Evolutionary conservation across 2,113 vertebrate genomes (phyloP).

Genomic region (Otus sunia): DNA sequence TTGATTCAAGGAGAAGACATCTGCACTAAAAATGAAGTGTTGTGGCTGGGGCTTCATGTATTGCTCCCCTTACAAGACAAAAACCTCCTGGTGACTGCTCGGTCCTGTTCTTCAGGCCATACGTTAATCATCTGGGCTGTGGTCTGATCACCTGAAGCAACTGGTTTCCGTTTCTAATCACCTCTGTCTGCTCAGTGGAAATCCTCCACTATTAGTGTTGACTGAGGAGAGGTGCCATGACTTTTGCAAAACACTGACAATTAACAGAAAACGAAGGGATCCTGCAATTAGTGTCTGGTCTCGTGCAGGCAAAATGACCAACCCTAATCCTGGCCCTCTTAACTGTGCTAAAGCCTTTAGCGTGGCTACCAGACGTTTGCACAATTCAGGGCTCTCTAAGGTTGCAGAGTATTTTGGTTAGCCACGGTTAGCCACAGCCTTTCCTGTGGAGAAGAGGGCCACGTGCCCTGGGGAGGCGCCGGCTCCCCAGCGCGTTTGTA

Average conservation of each 20-base stretch:
- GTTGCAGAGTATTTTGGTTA: not conserved
- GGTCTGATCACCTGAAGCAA: not conserved
- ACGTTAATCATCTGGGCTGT: not conserved
- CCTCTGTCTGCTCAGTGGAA: not conserved
- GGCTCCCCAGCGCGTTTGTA: not conserved
- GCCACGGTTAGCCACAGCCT: not conserved
- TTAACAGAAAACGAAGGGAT: not conserved
- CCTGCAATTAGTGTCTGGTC: not conserved
- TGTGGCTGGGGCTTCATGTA: not conserved
- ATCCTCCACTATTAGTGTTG: not conserved
- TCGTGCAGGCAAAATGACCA: not conserved
- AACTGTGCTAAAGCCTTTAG: not conserved
- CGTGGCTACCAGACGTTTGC: rapidly evolving
- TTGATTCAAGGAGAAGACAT: not conserved
- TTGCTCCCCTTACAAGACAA: not conserved
- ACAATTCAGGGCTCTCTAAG: not conserved
- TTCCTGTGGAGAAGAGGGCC: not conserved
- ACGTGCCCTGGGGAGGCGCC: not conserved
- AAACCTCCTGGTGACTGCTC: not conserved
- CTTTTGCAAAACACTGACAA: not conserved
- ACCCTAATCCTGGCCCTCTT: not conserved
- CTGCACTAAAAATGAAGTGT: not conserved
- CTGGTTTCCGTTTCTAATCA: not conserved
- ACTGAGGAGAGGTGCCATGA: not conserved
- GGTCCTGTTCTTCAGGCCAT: not conserved